Base-by-base conservation (phyloP, 2,113 vertebrate species). In the Passer domesticus region DNA sequence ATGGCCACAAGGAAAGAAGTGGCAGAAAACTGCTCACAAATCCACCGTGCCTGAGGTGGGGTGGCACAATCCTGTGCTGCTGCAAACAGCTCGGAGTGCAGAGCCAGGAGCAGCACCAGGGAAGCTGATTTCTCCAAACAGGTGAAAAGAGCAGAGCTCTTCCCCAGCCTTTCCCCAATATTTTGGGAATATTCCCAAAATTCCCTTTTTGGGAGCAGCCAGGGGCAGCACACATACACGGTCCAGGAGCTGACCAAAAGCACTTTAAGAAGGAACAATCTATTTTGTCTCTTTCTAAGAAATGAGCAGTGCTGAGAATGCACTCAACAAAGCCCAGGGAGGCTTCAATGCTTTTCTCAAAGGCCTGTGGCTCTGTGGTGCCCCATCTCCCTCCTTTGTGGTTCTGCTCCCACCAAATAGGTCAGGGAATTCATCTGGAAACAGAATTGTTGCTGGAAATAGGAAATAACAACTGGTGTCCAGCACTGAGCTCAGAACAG, bases 171-270 rank as follows among this genome's bases (percentile, higher is more conserved):
- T 41, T 41, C 6, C 41, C 41, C 41, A 15, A 41, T 41, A 41
- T 41, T 41, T 41, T 41, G 41, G 41, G 41, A 41, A 41, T 41
- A 41, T 41, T 41, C 41, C 41, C 41, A 41, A 41, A 41, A 41
- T 41, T 41, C 41, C 41, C 41, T 41, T 41, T 41, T 6, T 33
- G 52, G 24, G 39, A 79, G 74, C 62, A 89, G 69, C 46, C 46
- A 15, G 46, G 22, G 33, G 20, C 4, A 9, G 46, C 33, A 75
- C 23, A 5, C 0, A 3, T 10, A 1, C 68, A 24, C 0, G 0
- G 33, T 8, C 43, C 55, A 10, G 64, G 33, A 81, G 60, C 55
- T 44, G 68, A 63, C 23, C 73, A 31, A 35, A 22, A 67, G 35
- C 43, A 41, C 50, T 88, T 64, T 21, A 31, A 35, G 2, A 1